Evolutionary conservation across 2,113 vertebrate species (phyloP), one percentile per base, ranked within the genome.

Genomic region (Atlantisia rogersi): DNA sequence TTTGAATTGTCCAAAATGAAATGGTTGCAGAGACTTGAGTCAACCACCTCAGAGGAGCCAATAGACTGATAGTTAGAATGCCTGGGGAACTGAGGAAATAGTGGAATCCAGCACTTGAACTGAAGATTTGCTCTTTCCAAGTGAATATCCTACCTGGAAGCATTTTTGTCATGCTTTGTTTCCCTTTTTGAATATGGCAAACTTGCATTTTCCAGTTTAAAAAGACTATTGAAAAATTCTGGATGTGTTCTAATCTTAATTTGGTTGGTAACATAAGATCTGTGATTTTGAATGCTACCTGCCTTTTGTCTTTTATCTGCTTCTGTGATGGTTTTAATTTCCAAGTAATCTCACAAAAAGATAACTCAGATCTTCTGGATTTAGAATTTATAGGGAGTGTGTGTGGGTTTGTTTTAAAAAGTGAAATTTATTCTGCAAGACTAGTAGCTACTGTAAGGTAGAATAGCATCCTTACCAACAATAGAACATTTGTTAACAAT

Each of bases 401-500:
- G 48, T 20, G 10, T 50, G 22, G 58, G n/a, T 13, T 42, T 46
- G 18, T 46, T 64, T 69, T 70, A 76, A 95, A 84, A 94, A 95
- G 25, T 81, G 79, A 95, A 97, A 90, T 86, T 95, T 94, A 95
- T 98, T 92, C 91, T 89, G 64, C 93, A 75, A 96, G 91, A 63
- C 81, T 82, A 64, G 80, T 81, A 94, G 76, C 71, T 87, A 40
- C 29, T 65, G 35, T 91, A 91, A 97, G 58, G 69, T 88, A 84
- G 67, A 87, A 28, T 88, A 60, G n/a, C 42, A 32, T 85, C 44
- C 74, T 92, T 96, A 75, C 84, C 80, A 90, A 70, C 35, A 62
- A 68, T 70, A 92, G 95, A 97, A 90, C 91, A 82, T 91, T 97
- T 96, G 92, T 96, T 97, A 94, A 91, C 87, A 95, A 68, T 97